Conservation (phyloP, 2,888 invertebrate genomes). For the Meiosimyza platycephala region DNA sequence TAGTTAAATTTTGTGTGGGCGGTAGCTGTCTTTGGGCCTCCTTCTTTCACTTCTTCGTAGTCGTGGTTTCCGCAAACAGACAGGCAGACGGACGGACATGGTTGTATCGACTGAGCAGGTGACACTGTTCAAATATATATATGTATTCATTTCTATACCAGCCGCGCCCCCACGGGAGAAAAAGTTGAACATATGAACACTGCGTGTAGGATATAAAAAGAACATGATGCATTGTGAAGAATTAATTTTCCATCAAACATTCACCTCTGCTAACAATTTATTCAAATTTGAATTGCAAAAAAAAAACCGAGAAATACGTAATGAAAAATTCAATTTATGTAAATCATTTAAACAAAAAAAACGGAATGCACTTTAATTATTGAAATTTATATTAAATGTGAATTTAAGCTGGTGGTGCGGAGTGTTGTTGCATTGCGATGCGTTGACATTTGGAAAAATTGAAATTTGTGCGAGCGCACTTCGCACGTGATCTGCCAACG, state of each 20-base stretch:
- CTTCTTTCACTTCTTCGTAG: too few relatives aligned
- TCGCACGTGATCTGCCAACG: constrained; percentile 23
- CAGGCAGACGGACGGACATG: too few relatives aligned
- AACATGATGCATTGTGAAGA: constrained; percentile 11
- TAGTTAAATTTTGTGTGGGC: too few relatives aligned
- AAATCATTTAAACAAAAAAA: too few relatives aligned
- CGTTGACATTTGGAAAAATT: constrained; percentile 40
- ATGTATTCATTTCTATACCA: too few relatives aligned
- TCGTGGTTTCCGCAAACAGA: too few relatives aligned
- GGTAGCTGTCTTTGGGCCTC: too few relatives aligned
- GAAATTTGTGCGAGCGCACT: constrained; percentile 35
- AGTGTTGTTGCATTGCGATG: constrained; percentile 19
- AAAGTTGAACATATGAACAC: too few relatives aligned
- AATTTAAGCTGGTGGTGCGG: constrained; percentile 26
- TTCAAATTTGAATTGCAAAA: neutral
- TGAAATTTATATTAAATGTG: constrained; percentile 48
- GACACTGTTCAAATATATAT: too few relatives aligned
- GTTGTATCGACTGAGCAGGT: too few relatives aligned
- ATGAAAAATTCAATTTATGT: too few relatives aligned
- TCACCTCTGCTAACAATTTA: neutral
- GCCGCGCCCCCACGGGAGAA: too few relatives aligned
- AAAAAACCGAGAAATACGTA: neutral
- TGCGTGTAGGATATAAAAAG: neutral
- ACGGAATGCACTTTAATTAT: constrained; percentile 46
- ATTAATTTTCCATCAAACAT: constrained; percentile 11